Conservation (phyloP, 2,888 invertebrate species). For the Drosophila parthenogenetica region DNA sequence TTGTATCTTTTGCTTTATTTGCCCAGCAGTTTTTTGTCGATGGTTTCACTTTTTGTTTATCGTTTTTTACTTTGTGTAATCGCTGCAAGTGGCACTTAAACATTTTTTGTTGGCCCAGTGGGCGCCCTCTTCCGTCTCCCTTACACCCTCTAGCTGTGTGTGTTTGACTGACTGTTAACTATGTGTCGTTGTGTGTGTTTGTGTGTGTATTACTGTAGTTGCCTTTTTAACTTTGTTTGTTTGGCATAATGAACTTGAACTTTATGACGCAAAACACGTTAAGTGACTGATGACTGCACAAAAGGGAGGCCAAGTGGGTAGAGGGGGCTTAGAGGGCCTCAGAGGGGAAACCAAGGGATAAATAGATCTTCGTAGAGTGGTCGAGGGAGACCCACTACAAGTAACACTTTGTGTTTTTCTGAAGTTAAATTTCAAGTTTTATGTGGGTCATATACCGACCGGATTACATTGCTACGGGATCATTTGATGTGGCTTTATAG, state of each 20-base stretch:
- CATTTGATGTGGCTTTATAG: slow-evolving; percentile 38
- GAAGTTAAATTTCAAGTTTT: slow-evolving; percentile 21
- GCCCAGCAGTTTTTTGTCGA: slow-evolving; percentile 43
- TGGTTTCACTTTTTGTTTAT: slow-evolving; percentile 51
- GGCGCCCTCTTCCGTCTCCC: slow-evolving; percentile 30
- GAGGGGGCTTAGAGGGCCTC: background rate
- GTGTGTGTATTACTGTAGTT: slow-evolving; percentile 36
- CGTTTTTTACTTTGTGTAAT: slow-evolving; percentile 59
- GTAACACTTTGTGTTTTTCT: slow-evolving; percentile 48
- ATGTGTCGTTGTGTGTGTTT: slow-evolving; percentile 50
- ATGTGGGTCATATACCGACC: slow-evolving; percentile 23
- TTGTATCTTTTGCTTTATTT: slow-evolving; percentile 38
- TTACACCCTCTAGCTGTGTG: slow-evolving; percentile 16
- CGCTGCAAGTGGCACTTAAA: slow-evolving; percentile 72
- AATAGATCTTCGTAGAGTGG: slow-evolving; percentile 6
- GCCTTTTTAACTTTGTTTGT: slow-evolving; percentile 41
- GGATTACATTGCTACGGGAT: slow-evolving; percentile 14
- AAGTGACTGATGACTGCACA: slow-evolving; percentile 65
- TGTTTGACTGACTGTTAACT: slow-evolving; percentile 39
- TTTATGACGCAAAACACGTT: slow-evolving; percentile 79
- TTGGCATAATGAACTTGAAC: slow-evolving; percentile 77
- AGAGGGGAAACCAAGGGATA: background rate
- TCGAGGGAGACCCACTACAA: slow-evolving; percentile 27
- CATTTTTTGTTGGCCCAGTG: slow-evolving; percentile 37
- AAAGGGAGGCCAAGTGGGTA: background rate